A percentile compares a stretch with the other conserved stretches of the same genome.
These are phyloP conservation scores for Cyanistes caeruleus DNA, from an alignment of 2,113 vertebrate species.

Conservation along the genomic window DNA sequence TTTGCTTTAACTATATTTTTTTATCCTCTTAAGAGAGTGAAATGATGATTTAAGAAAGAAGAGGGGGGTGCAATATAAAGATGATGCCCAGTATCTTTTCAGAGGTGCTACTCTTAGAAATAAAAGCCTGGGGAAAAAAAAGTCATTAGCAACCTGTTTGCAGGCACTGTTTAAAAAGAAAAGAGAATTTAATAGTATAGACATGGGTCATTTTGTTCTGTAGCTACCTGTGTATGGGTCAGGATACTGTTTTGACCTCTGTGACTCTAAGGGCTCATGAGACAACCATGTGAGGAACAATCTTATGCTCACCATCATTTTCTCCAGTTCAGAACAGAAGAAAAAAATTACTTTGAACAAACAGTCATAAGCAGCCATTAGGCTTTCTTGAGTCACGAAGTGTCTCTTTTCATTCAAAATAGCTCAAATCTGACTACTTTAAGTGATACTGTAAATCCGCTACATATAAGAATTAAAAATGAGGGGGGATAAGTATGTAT, in stretches of 20 bases:
- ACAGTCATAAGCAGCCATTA: neutral
- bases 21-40: neutral
- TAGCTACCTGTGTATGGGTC: neutral
- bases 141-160: neutral
- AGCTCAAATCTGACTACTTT: neutral
- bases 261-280: neutral
- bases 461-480: neutral
- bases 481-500: rapidly evolving
- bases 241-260: neutral
- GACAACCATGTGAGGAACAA: neutral
- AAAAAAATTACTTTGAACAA: neutral
- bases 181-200: neutral
- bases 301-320: neutral
- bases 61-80: rapidly evolving
- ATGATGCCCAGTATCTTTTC: neutral
- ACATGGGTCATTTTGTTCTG: neutral
- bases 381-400: neutral
- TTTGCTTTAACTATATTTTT: neutral
- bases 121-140: neutral
- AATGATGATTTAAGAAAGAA: neutral
- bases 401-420: neutral
- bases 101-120: neutral
- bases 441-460: neutral
- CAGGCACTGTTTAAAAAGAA: neutral
- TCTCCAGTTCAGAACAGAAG: neutral